A percentile compares a stretch with the other conserved stretches of the same genome.
Conservation (phyloP, 2,888 invertebrate genomes). For the Dorcus hopei region DNA sequence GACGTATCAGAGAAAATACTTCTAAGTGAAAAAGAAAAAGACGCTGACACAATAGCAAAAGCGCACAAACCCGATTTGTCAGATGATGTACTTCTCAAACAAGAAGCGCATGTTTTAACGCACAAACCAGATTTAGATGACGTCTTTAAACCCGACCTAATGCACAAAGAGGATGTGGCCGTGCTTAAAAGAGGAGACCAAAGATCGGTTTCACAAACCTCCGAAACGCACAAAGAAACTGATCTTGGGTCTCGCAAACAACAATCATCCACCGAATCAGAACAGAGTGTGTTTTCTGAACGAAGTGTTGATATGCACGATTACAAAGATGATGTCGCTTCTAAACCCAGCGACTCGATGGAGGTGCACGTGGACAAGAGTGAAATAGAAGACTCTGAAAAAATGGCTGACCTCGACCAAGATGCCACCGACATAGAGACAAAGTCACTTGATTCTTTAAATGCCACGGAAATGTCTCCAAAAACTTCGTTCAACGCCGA, state of each 20-base stretch:
- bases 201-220: slow-evolving; percentile 26
- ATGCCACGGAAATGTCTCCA: slow-evolving; percentile 33
- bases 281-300: slow-evolving; percentile 40
- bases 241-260: slow-evolving; percentile 31
- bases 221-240: slow-evolving; percentile 36
- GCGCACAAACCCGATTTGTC: slow-evolving; percentile 15
- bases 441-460: slow-evolving; percentile 40
- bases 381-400: slow-evolving; percentile 52
- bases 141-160: neutral
- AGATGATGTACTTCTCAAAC: slow-evolving; percentile 13
- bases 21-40: slow-evolving; percentile 1
- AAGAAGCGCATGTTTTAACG: slow-evolving; percentile 20
- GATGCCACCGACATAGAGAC: slow-evolving; percentile 44
- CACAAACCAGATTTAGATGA: slow-evolving; percentile 28
- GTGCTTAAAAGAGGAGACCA: slow-evolving; percentile 31
- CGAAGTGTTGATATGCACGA: slow-evolving; percentile 14
- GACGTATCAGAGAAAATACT: neutral
- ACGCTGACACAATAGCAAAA: slow-evolving; percentile 9
- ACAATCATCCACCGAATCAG: slow-evolving; percentile 38
- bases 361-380: slow-evolving; percentile 55
- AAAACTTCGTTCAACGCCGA: slow-evolving; percentile 30
- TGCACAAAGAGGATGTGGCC: slow-evolving; percentile 22
- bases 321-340: slow-evolving; percentile 29
- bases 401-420: slow-evolving; percentile 48
- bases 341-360: slow-evolving; percentile 49